Conservation (phyloP, 1,140 invertebrate species). For the Panagrolaimus sp. region DNA sequence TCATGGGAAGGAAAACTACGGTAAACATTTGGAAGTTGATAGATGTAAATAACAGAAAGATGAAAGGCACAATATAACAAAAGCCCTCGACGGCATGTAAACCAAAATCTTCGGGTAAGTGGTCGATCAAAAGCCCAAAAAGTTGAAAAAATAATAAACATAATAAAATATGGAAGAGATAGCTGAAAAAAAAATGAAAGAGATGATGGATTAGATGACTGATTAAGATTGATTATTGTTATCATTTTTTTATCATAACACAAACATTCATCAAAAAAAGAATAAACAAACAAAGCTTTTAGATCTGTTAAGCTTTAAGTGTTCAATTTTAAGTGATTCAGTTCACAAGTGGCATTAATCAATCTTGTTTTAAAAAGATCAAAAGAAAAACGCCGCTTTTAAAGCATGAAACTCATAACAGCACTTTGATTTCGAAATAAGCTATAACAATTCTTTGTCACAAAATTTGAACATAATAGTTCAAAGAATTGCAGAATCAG, state of each 20-base stretch:
- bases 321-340: too few species aligned
- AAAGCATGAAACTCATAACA: too few species aligned
- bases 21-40: constrained; percentile 78
- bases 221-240: neutral
- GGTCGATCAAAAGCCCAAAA: constrained; percentile 75
- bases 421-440: too few species aligned
- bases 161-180: constrained; percentile 69
- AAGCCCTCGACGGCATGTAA: constrained; percentile 60
- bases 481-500: too few species aligned
- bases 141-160: constrained; percentile 76
- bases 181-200: constrained; percentile 32
- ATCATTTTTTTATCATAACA: neutral
- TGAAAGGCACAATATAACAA: constrained; percentile 72
- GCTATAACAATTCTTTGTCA: too few species aligned
- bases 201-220: too few species aligned
- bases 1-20: constrained; percentile 64
- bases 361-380: too few species aligned
- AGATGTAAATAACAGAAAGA: constrained; percentile 71
- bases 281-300: constrained; percentile 57
- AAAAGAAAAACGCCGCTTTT: too few species aligned
- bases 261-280: neutral
- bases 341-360: too few species aligned
- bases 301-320: too few species aligned
- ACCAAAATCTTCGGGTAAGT: constrained; percentile 68
- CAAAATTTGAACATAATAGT: too few species aligned